Conservation (phyloP, 2,113 vertebrate genomes). For the Arvicanthis niloticus region DNA sequence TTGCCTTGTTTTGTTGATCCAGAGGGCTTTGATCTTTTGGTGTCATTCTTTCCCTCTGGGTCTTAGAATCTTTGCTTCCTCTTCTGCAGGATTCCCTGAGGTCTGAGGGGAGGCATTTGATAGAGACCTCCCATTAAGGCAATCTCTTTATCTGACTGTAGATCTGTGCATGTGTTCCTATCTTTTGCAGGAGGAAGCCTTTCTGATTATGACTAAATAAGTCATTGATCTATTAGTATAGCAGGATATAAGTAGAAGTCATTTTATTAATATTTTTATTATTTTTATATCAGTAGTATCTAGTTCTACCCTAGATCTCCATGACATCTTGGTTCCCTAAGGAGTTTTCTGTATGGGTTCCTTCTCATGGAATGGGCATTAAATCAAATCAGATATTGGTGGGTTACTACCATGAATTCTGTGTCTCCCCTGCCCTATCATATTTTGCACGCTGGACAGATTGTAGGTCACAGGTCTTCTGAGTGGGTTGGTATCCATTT, state of each 20-base stretch:
- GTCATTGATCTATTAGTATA: background rate
- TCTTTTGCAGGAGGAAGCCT: background rate
- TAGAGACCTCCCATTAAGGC: background rate
- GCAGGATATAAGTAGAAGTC: background rate
- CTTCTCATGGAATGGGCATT: background rate
- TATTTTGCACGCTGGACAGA: background rate
- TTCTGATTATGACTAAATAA: background rate
- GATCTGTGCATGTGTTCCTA: background rate
- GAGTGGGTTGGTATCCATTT: background rate
- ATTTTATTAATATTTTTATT: background rate
- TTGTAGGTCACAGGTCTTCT: background rate
- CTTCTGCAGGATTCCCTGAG: background rate
- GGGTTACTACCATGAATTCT: background rate
- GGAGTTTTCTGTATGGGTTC: background rate
- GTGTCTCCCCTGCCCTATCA: background rate
- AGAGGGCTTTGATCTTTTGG: background rate
- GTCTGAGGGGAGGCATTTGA: background rate
- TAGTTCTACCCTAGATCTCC: background rate
- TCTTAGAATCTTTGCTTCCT: background rate
- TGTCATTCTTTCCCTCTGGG: background rate
- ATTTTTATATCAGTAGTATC: background rate
- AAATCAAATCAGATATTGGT: background rate
- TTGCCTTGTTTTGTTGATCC: background rate
- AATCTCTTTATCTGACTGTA: background rate
- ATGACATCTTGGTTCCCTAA: background rate